Evolutionary conservation across 2,797 vertebrate species (phyloP).

Genomic region (Sebastes hopkinsi): DNA sequence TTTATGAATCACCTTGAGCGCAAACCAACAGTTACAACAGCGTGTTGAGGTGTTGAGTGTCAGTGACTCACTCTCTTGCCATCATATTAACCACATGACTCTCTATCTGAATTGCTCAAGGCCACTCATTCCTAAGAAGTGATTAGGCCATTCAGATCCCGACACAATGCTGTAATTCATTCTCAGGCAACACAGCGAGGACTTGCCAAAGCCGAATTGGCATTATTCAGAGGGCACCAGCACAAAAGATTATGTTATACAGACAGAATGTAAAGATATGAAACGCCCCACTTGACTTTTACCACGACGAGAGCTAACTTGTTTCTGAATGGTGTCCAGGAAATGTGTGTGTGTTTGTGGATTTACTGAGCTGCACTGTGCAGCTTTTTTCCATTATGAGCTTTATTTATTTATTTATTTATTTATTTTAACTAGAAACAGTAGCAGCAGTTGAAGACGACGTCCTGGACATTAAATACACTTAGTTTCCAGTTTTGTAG

Average conservation of each 20-base stretch:
- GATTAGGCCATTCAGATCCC: slow-evolving; percentile 68
- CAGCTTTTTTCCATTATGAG: not conserved
- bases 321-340: not conserved
- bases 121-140: slow-evolving; percentile 78
- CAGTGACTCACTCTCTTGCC: slow-evolving; percentile 66
- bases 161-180: slow-evolving; percentile 75
- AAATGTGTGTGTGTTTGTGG: not conserved
- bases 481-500: not conserved
- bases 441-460: not conserved
- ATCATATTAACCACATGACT: slow-evolving; percentile 63
- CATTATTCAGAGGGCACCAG: slow-evolving; percentile 54
- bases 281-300: slow-evolving; percentile 36
- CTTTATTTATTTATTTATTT: not conserved
- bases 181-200: slow-evolving; percentile 39
- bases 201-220: slow-evolving; percentile 49
- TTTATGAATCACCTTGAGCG: slow-evolving; percentile 51
- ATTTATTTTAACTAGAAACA: not conserved
- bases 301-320: slow-evolving; percentile 34
- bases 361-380: not conserved
- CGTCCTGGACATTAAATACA: not conserved
- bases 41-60: slow-evolving; percentile 67
- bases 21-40: slow-evolving; percentile 49
- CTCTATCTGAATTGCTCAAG: slow-evolving; percentile 73
- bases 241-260: slow-evolving; percentile 64
- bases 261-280: slow-evolving; percentile 62